Evolutionary conservation across 1,140 invertebrate species (phyloP), one percentile per base, ranked within the genome.

Genomic region (Cyphomyrmex costatus): DNA sequence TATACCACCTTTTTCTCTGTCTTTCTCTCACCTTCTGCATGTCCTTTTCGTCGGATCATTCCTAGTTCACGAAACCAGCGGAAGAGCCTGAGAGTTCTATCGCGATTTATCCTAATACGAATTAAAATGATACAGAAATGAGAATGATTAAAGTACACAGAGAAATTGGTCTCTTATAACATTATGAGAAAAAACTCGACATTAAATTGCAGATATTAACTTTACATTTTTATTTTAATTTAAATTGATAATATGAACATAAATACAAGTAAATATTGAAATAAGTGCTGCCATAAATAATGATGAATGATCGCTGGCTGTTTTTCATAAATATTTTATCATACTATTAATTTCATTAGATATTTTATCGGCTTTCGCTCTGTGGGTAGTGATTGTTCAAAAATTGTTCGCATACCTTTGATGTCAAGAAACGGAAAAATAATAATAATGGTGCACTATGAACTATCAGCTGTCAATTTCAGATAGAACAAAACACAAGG

Each of bases 1-100:
- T 95, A 95, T 91, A 93, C 93, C 91, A 90, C 92, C 80, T 88
- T 89, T 90, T 76, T 87, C 86, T 91, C 88, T 65, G 60, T 88
- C 91, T 91, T 92, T 93, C 91, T 93, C 91, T 84, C 74, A 66
- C 51, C 65, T 84, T 89, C 63, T 87, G 77, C 85, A 85, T 83
- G 83, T 89, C 83, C 74, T 86, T 90, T 86, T 88, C 66, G 61
- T 77, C 77, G 51, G 16, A 82, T 82, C 66, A 36, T 70, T 80
- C n/a, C 65, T 60, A 53, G 53, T 46, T 73, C 51, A 51, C 36
- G 66, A 82, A 58, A 58, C 24, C 24, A 56, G n/a, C 49, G 46
- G 49, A 46, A 27, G 60, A 46, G 65, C 10, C 30, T 36, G 49
- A 79, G 14, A 79, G 8, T 30, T 46, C 16, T 71, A 36, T 3